Percentiles rank a stretch among this genome's conserved stretches.
Evolutionary conservation across 2,113 vertebrate species (phyloP).

Genomic region (Orientallactaga bullata): DNA sequence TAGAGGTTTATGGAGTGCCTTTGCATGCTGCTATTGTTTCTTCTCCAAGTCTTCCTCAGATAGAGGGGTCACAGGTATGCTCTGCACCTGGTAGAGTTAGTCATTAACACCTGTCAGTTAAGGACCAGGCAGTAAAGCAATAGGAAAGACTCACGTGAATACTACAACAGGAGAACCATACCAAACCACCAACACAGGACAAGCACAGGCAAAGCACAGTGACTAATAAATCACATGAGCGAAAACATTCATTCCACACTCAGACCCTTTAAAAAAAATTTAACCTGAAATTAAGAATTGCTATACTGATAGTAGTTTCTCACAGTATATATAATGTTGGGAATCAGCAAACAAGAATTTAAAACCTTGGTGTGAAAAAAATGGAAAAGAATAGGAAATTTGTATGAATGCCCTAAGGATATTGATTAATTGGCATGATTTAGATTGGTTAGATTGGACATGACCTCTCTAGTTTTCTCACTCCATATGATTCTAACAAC

Average conservation of each 20-base stretch:
- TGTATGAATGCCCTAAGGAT: background rate
- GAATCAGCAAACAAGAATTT: background rate
- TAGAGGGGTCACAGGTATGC: constrained; percentile 49
- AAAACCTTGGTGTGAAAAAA: background rate
- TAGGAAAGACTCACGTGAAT: background rate
- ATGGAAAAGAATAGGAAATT: background rate
- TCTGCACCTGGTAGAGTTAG: background rate
- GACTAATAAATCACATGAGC: background rate
- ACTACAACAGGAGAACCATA: background rate
- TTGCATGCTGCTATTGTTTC: constrained; percentile 43
- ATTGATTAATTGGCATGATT: background rate
- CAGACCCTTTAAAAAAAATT: background rate
- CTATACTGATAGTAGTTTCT: background rate
- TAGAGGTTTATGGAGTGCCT: constrained; percentile 16
- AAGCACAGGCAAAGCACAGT: background rate
- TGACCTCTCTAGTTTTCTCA: background rate
- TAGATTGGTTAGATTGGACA: background rate
- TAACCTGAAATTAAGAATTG: background rate
- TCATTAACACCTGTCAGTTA: constrained; percentile 58
- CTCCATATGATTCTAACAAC: background rate
- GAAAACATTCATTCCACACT: background rate
- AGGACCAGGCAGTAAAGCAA: background rate
- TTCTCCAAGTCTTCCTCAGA: constrained; percentile 63
- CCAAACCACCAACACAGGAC: background rate
- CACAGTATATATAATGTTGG: background rate